These are phyloP conservation scores for Dichetophora obliterata DNA, from an alignment of 2,888 invertebrate species.

Conservation along the genomic window DNA sequence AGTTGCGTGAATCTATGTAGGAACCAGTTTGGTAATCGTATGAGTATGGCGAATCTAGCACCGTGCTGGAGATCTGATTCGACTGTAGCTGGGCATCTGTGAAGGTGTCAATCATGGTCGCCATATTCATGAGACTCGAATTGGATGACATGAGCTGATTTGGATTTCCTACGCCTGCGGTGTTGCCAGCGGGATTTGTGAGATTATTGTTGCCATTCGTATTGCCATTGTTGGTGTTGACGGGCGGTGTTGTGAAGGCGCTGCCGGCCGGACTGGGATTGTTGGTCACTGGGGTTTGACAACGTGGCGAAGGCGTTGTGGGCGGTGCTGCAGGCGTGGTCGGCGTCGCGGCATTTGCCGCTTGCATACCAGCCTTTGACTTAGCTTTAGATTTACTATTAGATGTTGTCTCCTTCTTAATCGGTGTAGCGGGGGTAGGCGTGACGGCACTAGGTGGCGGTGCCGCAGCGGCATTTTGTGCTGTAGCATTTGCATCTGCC, in stretches of 20 bases:
- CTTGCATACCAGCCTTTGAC: conserved; percentile 53
- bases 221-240: conserved; percentile 56
- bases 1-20: conserved; percentile 76
- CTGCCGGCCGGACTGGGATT: conserved; percentile 74
- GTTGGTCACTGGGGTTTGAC: conserved; percentile 71
- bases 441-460: conserved; percentile 45
- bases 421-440: conserved; percentile 46
- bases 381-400: conserved; percentile 58
- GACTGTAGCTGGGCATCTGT: conserved; percentile 85
- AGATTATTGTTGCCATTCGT: conserved; percentile 48
- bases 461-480: conserved; percentile 45
- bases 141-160: conserved; percentile 69
- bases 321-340: conserved; percentile 64
- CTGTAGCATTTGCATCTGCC: conserved; percentile 55
- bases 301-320: conserved; percentile 67
- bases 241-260: conserved; percentile 69
- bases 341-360: conserved; percentile 50
- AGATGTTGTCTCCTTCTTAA: conserved; percentile 54
- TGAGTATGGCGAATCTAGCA: conserved; percentile 78
- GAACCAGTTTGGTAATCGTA: conserved; percentile 74
- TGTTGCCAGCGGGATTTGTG: conserved; percentile 44
- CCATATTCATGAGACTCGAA: conserved; percentile 79
- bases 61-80: conserved; percentile 88
- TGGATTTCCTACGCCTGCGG: conserved; percentile 54
- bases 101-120: conserved; percentile 82